Conservation (phyloP, 2,888 invertebrate genomes). For the Ophion ventricosus region DNA sequence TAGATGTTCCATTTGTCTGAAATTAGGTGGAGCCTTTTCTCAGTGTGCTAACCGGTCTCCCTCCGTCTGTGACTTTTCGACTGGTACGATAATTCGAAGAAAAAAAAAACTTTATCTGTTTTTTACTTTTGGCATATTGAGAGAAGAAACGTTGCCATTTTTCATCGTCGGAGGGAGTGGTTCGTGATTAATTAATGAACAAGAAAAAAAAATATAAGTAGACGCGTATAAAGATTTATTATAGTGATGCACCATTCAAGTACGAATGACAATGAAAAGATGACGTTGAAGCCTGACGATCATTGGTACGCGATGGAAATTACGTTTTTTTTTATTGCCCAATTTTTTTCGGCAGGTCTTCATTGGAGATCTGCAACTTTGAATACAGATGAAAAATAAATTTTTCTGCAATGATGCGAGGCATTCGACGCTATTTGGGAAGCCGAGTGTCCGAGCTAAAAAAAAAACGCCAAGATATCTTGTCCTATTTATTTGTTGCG, state of each 20-base stretch:
- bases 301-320: not conserved
- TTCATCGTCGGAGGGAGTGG: constrained; percentile 8
- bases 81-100: not conserved
- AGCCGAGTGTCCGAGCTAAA: constrained; percentile 11
- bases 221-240: not conserved
- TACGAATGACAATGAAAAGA: constrained; percentile 41
- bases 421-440: not conserved
- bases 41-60: not conserved
- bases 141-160: constrained; percentile 11
- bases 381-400: not conserved
- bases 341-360: not conserved
- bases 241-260: constrained; percentile 18
- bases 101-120: not conserved
- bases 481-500: constrained; percentile 15
- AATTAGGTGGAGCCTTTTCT: not conserved
- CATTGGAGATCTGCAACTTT: not conserved
- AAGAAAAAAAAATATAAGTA: constrained; percentile 13
- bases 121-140: constrained; percentile 15
- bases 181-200: not conserved
- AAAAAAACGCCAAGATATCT: constrained; percentile 4
- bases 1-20: not conserved
- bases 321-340: not conserved
- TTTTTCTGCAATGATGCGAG: not conserved
- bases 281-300: not conserved
- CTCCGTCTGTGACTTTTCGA: not conserved